A percentile compares a stretch with the other conserved stretches of the same genome.
Evolutionary conservation across 2,888 invertebrate species (phyloP).

Genomic region (Lasiommata megera): DNA sequence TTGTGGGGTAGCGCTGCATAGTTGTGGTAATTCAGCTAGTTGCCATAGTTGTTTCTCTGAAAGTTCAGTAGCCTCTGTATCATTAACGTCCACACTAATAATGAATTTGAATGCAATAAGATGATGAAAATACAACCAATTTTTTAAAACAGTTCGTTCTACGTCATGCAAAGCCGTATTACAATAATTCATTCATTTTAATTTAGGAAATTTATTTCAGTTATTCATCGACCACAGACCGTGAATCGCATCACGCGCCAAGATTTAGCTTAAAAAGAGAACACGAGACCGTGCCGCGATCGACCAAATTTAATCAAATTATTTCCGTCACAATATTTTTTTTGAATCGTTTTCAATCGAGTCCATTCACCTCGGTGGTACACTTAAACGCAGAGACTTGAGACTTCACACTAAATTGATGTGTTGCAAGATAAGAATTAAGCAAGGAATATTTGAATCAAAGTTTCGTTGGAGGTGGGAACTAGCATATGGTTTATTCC

Average conservation of each 20-base stretch:
- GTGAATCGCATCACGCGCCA: constrained; percentile 67
- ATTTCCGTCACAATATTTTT: constrained; percentile 52
- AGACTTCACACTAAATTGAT: constrained; percentile 4
- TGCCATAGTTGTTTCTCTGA: constrained; percentile 20
- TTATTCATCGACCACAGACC: constrained; percentile 28
- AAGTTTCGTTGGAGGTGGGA: constrained; percentile 53
- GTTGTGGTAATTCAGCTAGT: not conserved
- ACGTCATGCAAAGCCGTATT: no score
- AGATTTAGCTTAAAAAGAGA: constrained; percentile 54
- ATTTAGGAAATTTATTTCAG: no score
- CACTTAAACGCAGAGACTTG: not conserved
- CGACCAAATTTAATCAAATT: constrained; percentile 66
- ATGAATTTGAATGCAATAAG: not conserved
- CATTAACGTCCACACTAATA: not conserved
- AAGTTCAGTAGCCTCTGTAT: constrained; percentile 38
- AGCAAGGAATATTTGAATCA: constrained; percentile 47
- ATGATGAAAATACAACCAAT: no score
- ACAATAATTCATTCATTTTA: no score
- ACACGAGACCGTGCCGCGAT: constrained; percentile 41
- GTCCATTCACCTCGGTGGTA: constrained; percentile 41
- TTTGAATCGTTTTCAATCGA: constrained; percentile 39
- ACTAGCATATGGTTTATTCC: constrained; percentile 66
- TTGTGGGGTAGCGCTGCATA: constrained; percentile 32
- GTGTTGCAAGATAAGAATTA: constrained; percentile 23
- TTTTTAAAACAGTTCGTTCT: no score